Evolutionary conservation across 2,888 invertebrate genomes (phyloP), one percentile per base, ranked within the genome.

Genomic region (Thera britannica): DNA sequence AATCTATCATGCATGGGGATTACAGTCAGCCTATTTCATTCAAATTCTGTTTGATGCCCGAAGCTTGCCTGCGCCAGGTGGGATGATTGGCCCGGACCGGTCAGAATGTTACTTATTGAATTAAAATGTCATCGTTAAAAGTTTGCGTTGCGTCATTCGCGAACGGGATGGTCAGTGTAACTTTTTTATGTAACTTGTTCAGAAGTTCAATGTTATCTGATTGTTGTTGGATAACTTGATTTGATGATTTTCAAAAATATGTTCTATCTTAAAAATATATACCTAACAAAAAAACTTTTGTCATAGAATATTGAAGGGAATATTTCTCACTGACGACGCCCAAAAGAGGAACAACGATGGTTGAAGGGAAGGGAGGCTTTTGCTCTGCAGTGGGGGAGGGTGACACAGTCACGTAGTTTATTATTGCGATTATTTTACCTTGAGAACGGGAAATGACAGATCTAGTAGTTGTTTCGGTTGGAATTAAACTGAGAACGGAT

Each of bases 121-220:
- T 44, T 49, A 55, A 68, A 68, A 59, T 68, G 36, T 65, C 65
- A 48, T 38, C 23, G 41, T 38, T 9, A 58, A 7, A 44, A 44
- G 41, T 12, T 44, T 8, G 12, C 23, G 34, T 67, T 52, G 48
- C 62, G 69, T 62, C 65, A 68, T 58, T 54, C 44, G 9, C 48
- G 56, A 51, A 64, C 56, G 44, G 56, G 7, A n/a, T 58, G 67
- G 68, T 69, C 72, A 72, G 68, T 68, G 67, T 58, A 68, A 69
- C 68, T 46, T 65, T 38, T 65, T 64, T 66, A 58, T 68, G 66
- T 56, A 63, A 71, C 71, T 67, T 59, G 67, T 63, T 68, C 61
- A 65, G 60, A 71, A 73, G 72, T 73, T 71, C 71, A 71, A 69
- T 71, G 71, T 65, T 70, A 55, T 58, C 62, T 8, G 58, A 60